These are phyloP conservation scores for Bilobella aurantiaca DNA, from an alignment of 1,140 invertebrate species.

Conservation along the genomic window DNA sequence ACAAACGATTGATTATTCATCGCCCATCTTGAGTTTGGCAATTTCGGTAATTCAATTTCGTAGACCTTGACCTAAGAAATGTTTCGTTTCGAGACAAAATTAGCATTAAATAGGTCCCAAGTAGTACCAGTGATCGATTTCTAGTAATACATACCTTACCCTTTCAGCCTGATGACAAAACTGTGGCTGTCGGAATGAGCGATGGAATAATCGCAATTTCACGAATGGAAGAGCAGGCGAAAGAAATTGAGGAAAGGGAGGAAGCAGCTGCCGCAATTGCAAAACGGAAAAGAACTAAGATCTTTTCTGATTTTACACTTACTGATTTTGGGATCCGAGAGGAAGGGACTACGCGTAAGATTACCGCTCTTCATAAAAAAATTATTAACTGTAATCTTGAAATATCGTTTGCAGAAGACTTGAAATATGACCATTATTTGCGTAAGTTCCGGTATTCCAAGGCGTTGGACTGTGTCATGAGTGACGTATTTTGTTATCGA, in stretches of 20 bases:
- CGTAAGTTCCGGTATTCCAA: conserved; percentile 70
- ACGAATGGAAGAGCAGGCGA: conserved; percentile 53
- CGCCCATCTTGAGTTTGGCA: conserved; percentile 76
- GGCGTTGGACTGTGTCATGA: conserved; percentile 63
- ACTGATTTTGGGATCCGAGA: conserved; percentile 29
- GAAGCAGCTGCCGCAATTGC: conserved; percentile 38
- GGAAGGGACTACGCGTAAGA: conserved; percentile 18
- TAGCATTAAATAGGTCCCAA: too few species aligned
- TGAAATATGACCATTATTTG: conserved; percentile 54
- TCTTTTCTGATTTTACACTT: conserved; percentile 20
- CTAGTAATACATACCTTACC: too few species aligned
- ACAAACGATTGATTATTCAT: conserved; percentile 80
- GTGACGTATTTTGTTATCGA: conserved; percentile 49
- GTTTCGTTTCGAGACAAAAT: too few species aligned
- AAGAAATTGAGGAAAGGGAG: conserved; percentile 37
- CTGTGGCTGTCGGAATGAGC: conserved; percentile 79
- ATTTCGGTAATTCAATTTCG: conserved; percentile 50
- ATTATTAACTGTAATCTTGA: background rate
- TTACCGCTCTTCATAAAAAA: conserved; percentile 3
- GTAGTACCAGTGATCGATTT: too few species aligned
- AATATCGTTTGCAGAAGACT: conserved; percentile 19
- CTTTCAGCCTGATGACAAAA: conserved; percentile 66
- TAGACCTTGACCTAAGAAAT: background rate
- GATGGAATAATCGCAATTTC: conserved; percentile 80
- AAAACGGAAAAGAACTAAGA: conserved; percentile 40